phyloP scores from a whole-genome alignment of 2,888 invertebrate species.

The Mantis religiosa region DNA sequence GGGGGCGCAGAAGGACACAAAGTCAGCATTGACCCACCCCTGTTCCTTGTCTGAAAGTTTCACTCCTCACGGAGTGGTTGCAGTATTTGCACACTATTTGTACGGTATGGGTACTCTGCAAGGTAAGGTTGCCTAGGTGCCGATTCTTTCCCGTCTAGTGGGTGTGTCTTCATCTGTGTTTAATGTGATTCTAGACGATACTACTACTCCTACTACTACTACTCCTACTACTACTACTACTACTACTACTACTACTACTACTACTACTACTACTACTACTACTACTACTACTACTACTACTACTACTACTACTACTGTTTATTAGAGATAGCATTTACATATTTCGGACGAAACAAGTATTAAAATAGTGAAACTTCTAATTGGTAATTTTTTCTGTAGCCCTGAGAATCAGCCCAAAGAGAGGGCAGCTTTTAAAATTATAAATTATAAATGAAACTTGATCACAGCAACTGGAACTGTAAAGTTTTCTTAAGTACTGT shows the following conservation, averaged over 20 bases:
- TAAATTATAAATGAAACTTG: too few species aligned
- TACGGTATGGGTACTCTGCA: background rate
- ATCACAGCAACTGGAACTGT: too few species aligned
- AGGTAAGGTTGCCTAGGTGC: background rate
- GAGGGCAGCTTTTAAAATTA: too few species aligned
- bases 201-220: too few species aligned
- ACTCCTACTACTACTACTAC: too few species aligned
- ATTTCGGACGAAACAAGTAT: background rate
- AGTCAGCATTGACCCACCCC: background rate
- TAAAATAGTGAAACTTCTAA: background rate
- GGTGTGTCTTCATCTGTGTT: background rate
- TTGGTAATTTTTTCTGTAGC: background rate
- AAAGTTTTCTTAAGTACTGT: too few species aligned
- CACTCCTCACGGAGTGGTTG: background rate
- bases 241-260: too few species aligned
- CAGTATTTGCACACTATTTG: background rate
- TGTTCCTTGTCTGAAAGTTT: background rate
- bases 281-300: too few species aligned
- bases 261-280: too few species aligned
- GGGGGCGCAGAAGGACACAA: conserved; percentile 18
- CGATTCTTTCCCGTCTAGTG: background rate
- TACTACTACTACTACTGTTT: too few species aligned
- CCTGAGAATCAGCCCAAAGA: too few species aligned
- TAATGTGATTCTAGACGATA: background rate
- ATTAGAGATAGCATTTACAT: background rate